Conservation (phyloP, 2,113 vertebrate genomes). For the Phalacrocorax brasilianus region DNA sequence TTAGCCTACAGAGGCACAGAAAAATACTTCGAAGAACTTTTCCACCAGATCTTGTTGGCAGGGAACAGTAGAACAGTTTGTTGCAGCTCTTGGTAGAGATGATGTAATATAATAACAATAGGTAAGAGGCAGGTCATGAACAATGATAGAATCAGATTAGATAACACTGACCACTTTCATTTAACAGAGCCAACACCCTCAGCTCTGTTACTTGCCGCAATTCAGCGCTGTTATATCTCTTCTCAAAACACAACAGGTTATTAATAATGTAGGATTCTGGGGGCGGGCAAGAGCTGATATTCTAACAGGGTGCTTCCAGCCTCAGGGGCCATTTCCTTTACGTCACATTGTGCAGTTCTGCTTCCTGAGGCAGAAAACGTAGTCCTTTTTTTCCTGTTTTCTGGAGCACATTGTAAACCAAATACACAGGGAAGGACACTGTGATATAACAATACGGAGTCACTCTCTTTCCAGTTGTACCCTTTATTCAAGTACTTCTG, state of each 20-base stretch:
- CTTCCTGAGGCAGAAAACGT: neutral
- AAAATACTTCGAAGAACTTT: neutral
- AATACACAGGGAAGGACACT: neutral
- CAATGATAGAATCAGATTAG: neutral
- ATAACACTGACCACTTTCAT: neutral
- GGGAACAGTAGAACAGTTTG: conserved; percentile 12
- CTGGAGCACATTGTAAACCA: neutral
- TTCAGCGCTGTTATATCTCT: neutral
- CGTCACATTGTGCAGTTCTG: neutral
- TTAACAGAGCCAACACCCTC: neutral
- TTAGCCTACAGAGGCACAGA: neutral
- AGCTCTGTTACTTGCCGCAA: neutral
- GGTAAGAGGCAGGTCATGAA: conserved; percentile 10
- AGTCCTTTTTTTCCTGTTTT: neutral
- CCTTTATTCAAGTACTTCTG: neutral
- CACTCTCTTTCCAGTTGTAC: neutral
- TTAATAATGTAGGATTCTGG: neutral
- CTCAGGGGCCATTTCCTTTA: neutral
- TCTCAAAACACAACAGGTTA: neutral
- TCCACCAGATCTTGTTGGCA: neutral
- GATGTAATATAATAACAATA: conserved; percentile 32
- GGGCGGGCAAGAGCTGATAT: neutral
- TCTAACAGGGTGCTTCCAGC: neutral
- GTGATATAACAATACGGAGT: neutral
- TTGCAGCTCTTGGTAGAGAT: neutral